A percentile compares a stretch with the other conserved stretches of the same genome.
Evolutionary conservation across 1,140 invertebrate genomes (phyloP).

Genomic region (Aphelenchoides besseyi): DNA sequence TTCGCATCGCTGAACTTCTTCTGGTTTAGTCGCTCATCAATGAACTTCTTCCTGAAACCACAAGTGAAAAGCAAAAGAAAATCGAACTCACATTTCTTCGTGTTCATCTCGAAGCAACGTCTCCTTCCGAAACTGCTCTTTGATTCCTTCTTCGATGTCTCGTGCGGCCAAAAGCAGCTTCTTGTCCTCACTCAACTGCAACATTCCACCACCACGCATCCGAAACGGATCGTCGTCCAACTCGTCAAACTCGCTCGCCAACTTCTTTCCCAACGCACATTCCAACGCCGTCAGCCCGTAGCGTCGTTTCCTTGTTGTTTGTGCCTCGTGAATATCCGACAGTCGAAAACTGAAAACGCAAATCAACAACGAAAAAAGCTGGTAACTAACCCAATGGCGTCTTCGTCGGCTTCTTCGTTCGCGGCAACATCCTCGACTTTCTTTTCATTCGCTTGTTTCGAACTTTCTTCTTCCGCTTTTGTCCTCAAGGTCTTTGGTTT

Average conservation of each 20-base stretch:
- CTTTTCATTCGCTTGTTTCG: not conserved
- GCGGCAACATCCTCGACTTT: not conserved
- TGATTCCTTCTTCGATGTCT: constrained; percentile 59
- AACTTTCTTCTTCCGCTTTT: not conserved
- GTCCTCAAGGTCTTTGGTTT: not conserved
- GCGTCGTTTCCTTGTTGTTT: constrained; percentile 46
- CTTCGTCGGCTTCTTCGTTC: constrained; percentile 8
- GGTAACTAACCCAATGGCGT: not conserved
- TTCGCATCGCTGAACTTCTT: constrained; percentile 2
- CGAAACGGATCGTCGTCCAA: constrained; percentile 57
- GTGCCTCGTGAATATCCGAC: constrained; percentile 51
- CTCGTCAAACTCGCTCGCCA: constrained; percentile 51
- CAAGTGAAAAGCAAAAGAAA: constrained; percentile 1
- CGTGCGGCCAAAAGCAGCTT: constrained; percentile 52
- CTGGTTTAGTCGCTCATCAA: constrained; percentile 35
- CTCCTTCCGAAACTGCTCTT: constrained; percentile 61
- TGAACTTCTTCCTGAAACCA: constrained; percentile 38
- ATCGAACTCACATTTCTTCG: constrained; percentile 53
- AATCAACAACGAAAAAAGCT: not conserved
- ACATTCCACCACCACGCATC: constrained; percentile 53
- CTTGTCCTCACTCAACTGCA: constrained; percentile 45
- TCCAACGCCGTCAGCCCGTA: constrained; percentile 58
- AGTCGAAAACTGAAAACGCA: constrained; percentile 1
- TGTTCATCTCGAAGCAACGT: constrained; percentile 59
- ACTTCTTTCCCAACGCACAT: constrained; percentile 59